A percentile compares a stretch with the other conserved stretches of the same genome.
phyloP scores from a whole-genome alignment of 2,797 vertebrate species.

The Pitangus sulphuratus region DNA sequence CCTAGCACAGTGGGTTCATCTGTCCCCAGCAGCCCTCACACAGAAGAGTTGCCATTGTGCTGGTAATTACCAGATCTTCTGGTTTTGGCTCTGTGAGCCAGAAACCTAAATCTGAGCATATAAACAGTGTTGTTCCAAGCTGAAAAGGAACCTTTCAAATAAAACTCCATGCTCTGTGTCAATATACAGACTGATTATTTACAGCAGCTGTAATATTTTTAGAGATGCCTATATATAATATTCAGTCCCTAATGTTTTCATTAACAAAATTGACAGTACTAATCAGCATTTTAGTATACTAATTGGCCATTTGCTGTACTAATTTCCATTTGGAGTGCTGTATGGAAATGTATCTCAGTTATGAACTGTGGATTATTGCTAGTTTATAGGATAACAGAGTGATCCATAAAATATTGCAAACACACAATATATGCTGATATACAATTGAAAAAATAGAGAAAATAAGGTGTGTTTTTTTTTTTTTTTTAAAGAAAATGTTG shows the following conservation, averaged over 20 bases:
- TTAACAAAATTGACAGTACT: constrained; percentile 13
- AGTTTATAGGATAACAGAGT: not conserved
- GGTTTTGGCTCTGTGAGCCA: not conserved
- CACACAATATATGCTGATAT: rapidly evolving
- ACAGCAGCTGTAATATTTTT: not conserved
- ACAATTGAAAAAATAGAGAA: not conserved
- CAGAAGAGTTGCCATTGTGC: not conserved
- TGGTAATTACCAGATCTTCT: not conserved
- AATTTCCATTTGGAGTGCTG: not conserved
- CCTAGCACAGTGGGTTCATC: not conserved
- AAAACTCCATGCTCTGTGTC: not conserved
- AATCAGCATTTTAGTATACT: not conserved
- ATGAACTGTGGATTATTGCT: not conserved
- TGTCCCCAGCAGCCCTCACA: not conserved
- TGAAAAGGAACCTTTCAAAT: constrained; percentile 1
- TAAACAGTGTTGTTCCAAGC: not conserved
- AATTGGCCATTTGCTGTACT: not conserved
- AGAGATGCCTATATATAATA: not conserved
- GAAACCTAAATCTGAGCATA: not conserved
- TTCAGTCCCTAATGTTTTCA: not conserved
- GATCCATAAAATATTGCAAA: not conserved
- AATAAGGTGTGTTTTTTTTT: not conserved
- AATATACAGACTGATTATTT: not conserved
- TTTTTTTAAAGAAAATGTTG: not conserved
- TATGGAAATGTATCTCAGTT: not conserved